These are phyloP conservation scores for Bucco capensis DNA, from an alignment of 2,113 vertebrate species.

Conservation along the genomic window DNA sequence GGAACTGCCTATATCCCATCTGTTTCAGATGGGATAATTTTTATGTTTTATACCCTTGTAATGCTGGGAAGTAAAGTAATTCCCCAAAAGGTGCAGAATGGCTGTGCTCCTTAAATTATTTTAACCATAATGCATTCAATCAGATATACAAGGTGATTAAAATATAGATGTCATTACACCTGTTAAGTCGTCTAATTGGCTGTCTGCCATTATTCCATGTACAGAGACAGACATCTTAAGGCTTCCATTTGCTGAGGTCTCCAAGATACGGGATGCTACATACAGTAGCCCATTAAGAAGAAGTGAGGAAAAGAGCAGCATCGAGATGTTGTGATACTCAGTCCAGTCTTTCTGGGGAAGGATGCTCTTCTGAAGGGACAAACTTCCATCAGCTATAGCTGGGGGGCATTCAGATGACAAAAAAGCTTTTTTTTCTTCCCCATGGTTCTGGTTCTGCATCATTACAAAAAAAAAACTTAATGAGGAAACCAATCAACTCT, in stretches of 20 bases:
- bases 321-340: background rate
- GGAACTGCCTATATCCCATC: background rate
- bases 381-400: background rate
- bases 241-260: background rate
- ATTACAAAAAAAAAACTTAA: background rate
- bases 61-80: background rate
- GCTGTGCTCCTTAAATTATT: background rate
- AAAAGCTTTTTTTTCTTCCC: background rate
- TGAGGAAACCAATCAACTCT: background rate
- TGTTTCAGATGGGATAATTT: background rate
- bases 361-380: background rate
- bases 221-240: background rate
- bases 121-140: background rate
- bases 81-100: background rate
- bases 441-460: background rate
- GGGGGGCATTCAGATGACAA: background rate
- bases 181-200: background rate
- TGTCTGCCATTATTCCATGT: rapidly evolving
- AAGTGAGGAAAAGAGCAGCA: background rate
- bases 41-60: background rate
- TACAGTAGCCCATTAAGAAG: background rate
- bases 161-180: background rate
- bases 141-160: background rate
- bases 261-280: background rate
- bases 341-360: background rate